Evolutionary conservation across 2,113 vertebrate species (phyloP), one percentile per base, ranked within the genome.

Genomic region (Chionomys nivalis): DNA sequence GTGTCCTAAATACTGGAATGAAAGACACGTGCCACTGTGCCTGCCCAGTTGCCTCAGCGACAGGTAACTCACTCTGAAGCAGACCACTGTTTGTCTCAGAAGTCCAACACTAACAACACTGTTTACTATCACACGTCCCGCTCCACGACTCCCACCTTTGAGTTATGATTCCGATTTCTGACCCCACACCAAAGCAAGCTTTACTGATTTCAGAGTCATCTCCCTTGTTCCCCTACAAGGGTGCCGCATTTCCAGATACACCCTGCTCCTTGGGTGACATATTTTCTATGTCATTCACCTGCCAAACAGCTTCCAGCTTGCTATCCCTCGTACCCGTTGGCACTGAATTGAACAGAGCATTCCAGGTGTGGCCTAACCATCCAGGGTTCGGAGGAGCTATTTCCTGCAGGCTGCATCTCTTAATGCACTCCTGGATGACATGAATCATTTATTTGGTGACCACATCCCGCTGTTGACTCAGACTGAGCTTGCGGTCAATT

Each of bases 401-500:
- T 97, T 97, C 96, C 97, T 97, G 97, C 66, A 33, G 2, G 7
- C 68, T 36, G 91, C 91, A 89, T 89, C 96, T 96, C 14, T 96
- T 97, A 96, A 95, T 97, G 95, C 49, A 44, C 10, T 82, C 88
- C n/a, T 55, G 94, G 79, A 75, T 92, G 63, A 39, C 90, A 95
- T 97, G 93, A 85, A 82, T 31, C 82, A 55, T 72, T 89, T 89
- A 90, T 49, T 55, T 82, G 88, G 88, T 88, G 70, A 97, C 97
- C 97, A 97, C 97, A 96, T 97, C 96, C 97, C 89, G 68, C 77
- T 24, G 94, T 97, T 72, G 90, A 95, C 97, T 97, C 93, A 96
- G 94, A 83, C 92, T 87, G 95, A 93, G 91, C 93, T 65, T 94
- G 95, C 83, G 96, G 97, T 97, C 97, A 96, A 97, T 98, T 98